Evolutionary conservation across 92 coral and sea anemone species (phyloP), one percentile per base, ranked within the genome.

Genomic region (Paragorgia papillata): DNA sequence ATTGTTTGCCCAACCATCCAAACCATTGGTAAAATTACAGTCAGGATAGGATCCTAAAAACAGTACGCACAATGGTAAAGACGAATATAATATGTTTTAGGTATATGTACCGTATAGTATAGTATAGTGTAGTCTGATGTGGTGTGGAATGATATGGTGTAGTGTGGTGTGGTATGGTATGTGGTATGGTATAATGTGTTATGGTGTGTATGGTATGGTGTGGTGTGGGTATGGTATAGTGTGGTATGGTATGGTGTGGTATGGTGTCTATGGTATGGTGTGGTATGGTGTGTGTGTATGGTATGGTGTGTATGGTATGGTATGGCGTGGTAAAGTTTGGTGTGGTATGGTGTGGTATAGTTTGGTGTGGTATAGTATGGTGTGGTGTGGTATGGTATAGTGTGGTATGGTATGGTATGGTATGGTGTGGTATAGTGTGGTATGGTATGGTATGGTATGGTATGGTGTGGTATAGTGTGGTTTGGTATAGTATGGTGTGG

Each of bases 401-500:
- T 46, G 15, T 46, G 53, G 53, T 46, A 15, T 46, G 53, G 53
- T 46, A 46, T 46, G 53, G 53, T 46, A 46, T 46, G 53, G 53
- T 46, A 46, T 6, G 53, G 66, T 60, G 12, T 46, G 53, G 53
- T 15, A 46, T 46, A n/a, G 53, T 46, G 15, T 46, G 53, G 53
- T 46, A 46, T 60, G 33, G 53, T 46, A 46, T 6, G 53, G 53
- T 6, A 46, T 46, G 53, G 71, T 64, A 64, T 37, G 71, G 29
- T 64, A 64, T 64, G 71, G 54, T 35, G 39, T 35, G 54, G 53
- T 35, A 64, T 19, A 53, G 71, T 35, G n/a, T 37, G 51, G 51
- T 64, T 25, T 64, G 54, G 71, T 64, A 39, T 64, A 53, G 53
- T 64, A 64, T 64, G 53, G 71, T 64, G 29, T 64, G 71, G 71